These are phyloP conservation scores for Luperina testacea DNA, from an alignment of 2,888 invertebrate species.

Conservation along the genomic window DNA sequence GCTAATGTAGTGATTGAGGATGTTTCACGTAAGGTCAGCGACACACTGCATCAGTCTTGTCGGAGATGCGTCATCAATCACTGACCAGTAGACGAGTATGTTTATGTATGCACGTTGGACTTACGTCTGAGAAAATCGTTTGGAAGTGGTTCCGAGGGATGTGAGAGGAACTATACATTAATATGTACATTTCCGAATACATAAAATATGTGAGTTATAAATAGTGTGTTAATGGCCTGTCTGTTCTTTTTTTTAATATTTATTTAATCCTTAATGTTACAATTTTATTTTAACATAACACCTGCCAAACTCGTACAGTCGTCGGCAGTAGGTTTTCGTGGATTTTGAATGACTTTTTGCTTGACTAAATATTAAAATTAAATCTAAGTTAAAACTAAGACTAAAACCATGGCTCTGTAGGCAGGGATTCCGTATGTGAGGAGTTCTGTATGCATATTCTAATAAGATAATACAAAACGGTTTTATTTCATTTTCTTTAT, in stretches of 20 bases:
- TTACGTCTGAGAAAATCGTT: constrained; percentile 32
- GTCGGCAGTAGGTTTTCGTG: no score
- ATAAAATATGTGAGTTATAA: background rate
- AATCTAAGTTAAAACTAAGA: no score
- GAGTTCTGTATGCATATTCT: no score
- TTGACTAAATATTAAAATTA: no score
- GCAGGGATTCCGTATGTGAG: no score
- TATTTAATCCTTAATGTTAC: no score
- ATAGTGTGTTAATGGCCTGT: background rate
- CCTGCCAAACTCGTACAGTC: no score
- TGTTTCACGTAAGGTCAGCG: constrained; percentile 66
- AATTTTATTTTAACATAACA: no score
- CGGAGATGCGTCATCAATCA: constrained; percentile 72
- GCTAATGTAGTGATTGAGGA: constrained; percentile 71
- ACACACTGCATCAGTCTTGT: constrained; percentile 73
- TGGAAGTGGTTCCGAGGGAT: background rate
- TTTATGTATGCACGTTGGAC: constrained; percentile 53
- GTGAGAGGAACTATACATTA: background rate
- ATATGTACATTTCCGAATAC: background rate
- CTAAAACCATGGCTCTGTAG: no score
- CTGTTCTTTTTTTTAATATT: no score
- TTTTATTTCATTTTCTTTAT: background rate
- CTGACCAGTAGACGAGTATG: constrained; percentile 55
- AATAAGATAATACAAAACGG: accelerated
- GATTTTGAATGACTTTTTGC: no score